A percentile compares a stretch with the other conserved stretches of the same genome.
Conservation (phyloP, 1,140 invertebrate genomes). For the Drosophila nikananu region DNA sequence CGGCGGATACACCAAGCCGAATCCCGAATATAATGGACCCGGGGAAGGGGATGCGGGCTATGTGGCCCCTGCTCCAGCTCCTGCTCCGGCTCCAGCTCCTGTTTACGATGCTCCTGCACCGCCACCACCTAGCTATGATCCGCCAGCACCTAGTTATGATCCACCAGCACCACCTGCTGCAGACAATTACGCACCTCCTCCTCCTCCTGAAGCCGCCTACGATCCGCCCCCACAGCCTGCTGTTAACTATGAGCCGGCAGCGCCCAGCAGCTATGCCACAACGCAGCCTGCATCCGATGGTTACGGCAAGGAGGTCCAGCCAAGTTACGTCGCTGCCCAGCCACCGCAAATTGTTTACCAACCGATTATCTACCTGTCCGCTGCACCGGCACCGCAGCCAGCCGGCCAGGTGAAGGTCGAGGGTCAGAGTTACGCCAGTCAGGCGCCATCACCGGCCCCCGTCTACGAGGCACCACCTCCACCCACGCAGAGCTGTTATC, state of each 20-base stretch:
- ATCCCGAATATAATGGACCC: constrained; percentile 56
- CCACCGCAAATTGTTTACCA: constrained; percentile 72
- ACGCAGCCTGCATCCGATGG: constrained; percentile 10
- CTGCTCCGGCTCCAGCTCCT: constrained; percentile 9
- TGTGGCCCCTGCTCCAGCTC: constrained; percentile 23
- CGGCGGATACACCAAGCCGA: constrained; percentile 41
- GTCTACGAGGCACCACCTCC: constrained; percentile 21
- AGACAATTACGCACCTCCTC: neutral
- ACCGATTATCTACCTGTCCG: constrained; percentile 66
- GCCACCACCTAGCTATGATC: constrained; percentile 13
- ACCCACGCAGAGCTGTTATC: constrained; percentile 25
- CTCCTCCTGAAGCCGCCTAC: constrained; percentile 21
- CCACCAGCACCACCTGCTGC: constrained; percentile 11
- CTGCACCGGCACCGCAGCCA: constrained; percentile 26
- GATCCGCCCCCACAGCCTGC: constrained; percentile 9
- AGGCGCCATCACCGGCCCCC: constrained; percentile 10
- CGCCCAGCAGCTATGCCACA: constrained; percentile 21
- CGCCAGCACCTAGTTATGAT: constrained; percentile 32
- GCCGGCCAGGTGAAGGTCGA: constrained; percentile 8
- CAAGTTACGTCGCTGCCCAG: constrained; percentile 34
- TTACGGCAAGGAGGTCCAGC: constrained; percentile 38
- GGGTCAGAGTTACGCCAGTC: constrained; percentile 18
- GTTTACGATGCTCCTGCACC: constrained; percentile 28
- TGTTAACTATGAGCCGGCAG: constrained; percentile 27
- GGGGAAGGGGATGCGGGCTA: constrained; percentile 69